Evolutionary conservation across 1,140 invertebrate species (phyloP), one percentile per base, ranked within the genome.

Genomic region (Brachystomella parvula): DNA sequence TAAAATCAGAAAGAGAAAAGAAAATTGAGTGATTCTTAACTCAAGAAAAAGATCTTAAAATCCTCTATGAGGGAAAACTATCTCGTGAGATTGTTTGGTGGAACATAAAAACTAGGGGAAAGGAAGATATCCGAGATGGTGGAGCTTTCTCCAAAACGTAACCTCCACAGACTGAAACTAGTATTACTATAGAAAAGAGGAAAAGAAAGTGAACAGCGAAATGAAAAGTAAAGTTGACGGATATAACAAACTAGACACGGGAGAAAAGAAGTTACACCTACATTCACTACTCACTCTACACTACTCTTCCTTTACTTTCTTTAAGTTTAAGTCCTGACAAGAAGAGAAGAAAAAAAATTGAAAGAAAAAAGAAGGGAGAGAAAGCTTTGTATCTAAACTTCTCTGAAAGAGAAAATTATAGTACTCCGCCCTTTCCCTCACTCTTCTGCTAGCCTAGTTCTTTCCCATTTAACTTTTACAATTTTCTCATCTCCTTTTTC

Each of bases 381-480:
- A 53, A 53, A 53, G 49, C 9, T 6, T n/a, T 53, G 49, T 9
- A 19, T 53, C 49, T 26, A 12, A 53, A 53, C 49, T 53, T 53
- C 24, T n/a, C 9, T 15, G 21, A 53, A 53, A 24, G 24, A 53
- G 49, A 53, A 53, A 53, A 53, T 53, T 53, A 53, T 53, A 24
- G 12, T 53, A 12, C 24, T 26, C 9, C 49, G 9, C 21, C n/a
- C n/a, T n/a, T n/a, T n/a, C n/a, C n/a, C n/a, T n/a, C n/a, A n/a
- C n/a, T n/a, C n/a, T n/a, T n/a, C 56, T 58, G 30, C 32, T 63
- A 2, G 39, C 39, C 26, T 30, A 47, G n/a, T 12, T 31, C 61
- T 47, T 17, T 12, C 9, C 61, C n/a, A 17, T 29, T 26, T 35
- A 44, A 61, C 35, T 61, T 53, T 53, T 53, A 53, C 49, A 53